phyloP scores from a whole-genome alignment of 2,888 invertebrate genomes.

The Cephus spinipes region DNA sequence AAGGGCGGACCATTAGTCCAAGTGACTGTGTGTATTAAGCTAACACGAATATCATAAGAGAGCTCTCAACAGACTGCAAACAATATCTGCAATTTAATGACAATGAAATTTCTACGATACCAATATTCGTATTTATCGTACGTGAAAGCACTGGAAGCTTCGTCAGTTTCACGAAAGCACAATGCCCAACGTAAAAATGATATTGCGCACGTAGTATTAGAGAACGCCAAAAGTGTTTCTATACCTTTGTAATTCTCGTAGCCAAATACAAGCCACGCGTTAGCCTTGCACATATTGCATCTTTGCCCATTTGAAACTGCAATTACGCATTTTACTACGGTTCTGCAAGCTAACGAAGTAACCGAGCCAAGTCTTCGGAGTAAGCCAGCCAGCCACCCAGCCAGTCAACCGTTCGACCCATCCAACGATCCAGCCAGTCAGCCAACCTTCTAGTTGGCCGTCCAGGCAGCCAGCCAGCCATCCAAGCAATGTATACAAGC shows the following conservation, averaged over 20 bases:
- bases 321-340: neutral
- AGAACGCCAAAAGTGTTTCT: neutral
- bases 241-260: neutral
- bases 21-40: neutral
- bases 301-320: neutral
- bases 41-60: neutral
- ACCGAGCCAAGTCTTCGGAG: neutral
- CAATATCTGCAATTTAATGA: neutral
- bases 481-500: neutral
- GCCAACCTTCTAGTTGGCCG: neutral
- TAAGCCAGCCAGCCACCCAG: neutral
- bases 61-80: neutral
- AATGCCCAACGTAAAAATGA: neutral
- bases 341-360: neutral
- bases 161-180: neutral
- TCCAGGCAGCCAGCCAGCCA: neutral
- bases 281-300: neutral
- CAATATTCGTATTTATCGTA: neutral
- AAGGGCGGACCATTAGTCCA: neutral
- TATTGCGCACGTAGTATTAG: neutral
- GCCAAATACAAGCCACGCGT: neutral
- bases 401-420: neutral
- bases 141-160: neutral
- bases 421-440: neutral
- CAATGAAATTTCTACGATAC: neutral